Evolutionary conservation across 2,113 vertebrate genomes (phyloP).

Genomic region (Halcyon malimbica): DNA sequence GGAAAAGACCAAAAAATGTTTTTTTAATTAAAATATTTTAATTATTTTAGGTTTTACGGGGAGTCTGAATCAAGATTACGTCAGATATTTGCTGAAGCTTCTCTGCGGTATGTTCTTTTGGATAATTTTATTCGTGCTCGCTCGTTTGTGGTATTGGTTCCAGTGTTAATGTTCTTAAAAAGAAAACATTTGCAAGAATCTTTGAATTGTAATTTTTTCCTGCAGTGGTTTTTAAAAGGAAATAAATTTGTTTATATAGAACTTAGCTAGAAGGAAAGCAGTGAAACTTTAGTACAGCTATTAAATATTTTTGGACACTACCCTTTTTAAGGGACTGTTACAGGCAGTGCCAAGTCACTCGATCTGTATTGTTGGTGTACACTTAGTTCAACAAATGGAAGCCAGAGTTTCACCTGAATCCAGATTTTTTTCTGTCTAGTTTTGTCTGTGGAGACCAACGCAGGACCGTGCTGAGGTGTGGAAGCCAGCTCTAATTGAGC

Average conservation of each 20-base stretch:
- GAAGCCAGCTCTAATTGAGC: neutral
- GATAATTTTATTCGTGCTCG: neutral
- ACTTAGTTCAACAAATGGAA: neutral
- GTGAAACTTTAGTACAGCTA: neutral
- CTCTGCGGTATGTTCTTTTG: constrained; percentile 79
- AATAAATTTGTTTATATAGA: neutral
- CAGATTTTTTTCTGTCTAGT: neutral
- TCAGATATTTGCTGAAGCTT: constrained; percentile 91
- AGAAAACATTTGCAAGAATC: neutral
- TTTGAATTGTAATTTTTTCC: neutral
- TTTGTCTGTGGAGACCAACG: neutral
- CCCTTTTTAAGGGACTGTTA: neutral
- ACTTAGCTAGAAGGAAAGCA: constrained; percentile 14
- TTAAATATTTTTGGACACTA: neutral
- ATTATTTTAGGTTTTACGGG: constrained; percentile 88
- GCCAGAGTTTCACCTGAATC: neutral
- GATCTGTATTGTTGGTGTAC: fast-evolving
- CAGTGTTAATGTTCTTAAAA: neutral
- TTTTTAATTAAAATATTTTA: constrained; percentile 2
- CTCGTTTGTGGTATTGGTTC: neutral
- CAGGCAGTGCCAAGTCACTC: fast-evolving
- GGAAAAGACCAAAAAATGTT: neutral
- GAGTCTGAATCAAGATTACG: constrained; percentile 91
- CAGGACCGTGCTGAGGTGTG: neutral
- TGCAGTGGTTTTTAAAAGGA: neutral